Base-by-base conservation (phyloP, 2,797 vertebrate genomes). In the Acestrorhynchus altus region DNA sequence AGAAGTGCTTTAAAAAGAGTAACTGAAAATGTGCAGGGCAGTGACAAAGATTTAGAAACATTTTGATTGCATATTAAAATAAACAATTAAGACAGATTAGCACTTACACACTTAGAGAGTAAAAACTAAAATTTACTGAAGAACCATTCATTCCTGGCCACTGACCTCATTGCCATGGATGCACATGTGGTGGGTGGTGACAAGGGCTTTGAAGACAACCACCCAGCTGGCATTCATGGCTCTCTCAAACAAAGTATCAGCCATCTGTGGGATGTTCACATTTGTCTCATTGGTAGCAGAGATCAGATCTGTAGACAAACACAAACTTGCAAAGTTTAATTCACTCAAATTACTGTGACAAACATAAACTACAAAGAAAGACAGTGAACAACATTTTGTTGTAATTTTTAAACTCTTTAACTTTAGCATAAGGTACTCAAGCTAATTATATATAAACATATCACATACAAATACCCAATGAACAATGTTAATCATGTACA, bases 201-300 rank as follows among this genome's bases (percentile, higher is more conserved):
- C 95, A 72, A 99, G 95, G 47, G 98, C 98, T 94, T 99, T 99
- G 91, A 99, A 99, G 75, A 99, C 98, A 0, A 99, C 98, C 89
- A 99, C 96, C 98, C 98, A 99, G 95, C 98, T 99, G 87, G 97
- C 98, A 9, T 99, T 99, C 15, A 96, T 97, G 77, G 98, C 93
- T 85, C 98, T 89, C 88, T 99, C 98, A 85, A 99, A 99, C 88
- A 99, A 95, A 0, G 98, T 99, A 89, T 99, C 98, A 0, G 98
- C 98, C 97, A 99, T 97, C 91, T 99, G 98, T 84, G 98, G 98
- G 89, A 99, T 99, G 90, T 99, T 99, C 86, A 99, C 98, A 0
- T 99, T 99, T 83, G 97, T 99, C 92, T 98, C 98, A 57, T 99
- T 99, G 86, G 98, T 99, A 88, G 97, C 95, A 79, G 98, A 96